Percentiles rank a stretch among this genome's conserved stretches.
Conservation (phyloP, 2,797 vertebrate species). For the Smutsia temminckii region DNA sequence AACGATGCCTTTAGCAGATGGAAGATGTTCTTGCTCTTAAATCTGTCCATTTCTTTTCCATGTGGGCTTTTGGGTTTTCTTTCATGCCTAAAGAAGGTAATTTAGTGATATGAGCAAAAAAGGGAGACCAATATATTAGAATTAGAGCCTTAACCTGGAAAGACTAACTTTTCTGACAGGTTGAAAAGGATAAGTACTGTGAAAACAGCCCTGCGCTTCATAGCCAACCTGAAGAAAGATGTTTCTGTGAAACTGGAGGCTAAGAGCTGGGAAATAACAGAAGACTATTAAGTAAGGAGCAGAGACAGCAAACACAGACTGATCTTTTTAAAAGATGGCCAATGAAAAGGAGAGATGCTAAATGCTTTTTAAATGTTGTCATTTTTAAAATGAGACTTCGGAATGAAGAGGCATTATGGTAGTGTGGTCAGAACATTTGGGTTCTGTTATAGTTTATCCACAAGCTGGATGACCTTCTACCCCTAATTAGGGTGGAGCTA, state of each 20-base stretch:
- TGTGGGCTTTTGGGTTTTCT: background rate
- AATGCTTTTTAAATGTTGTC: background rate
- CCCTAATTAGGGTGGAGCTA: background rate
- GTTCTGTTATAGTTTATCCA: background rate
- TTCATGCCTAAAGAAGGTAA: background rate
- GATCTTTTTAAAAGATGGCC: background rate
- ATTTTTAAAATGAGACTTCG: background rate
- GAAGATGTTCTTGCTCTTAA: background rate
- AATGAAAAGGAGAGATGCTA: background rate
- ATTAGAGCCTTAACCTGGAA: background rate
- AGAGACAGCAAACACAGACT: background rate
- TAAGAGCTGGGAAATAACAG: background rate
- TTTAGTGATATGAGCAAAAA: background rate
- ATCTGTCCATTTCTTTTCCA: background rate
- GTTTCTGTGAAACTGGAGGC: background rate
- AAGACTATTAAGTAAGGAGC: background rate
- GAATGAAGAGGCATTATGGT: background rate
- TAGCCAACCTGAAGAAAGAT: background rate
- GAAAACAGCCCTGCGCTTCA: background rate
- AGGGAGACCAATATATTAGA: background rate
- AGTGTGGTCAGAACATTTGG: background rate
- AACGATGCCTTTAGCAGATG: background rate
- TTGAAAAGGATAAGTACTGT: background rate
- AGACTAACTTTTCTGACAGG: background rate
- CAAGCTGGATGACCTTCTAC: background rate